phyloP scores from a whole-genome alignment of 2,113 vertebrate genomes.

The Cathartes aura region DNA sequence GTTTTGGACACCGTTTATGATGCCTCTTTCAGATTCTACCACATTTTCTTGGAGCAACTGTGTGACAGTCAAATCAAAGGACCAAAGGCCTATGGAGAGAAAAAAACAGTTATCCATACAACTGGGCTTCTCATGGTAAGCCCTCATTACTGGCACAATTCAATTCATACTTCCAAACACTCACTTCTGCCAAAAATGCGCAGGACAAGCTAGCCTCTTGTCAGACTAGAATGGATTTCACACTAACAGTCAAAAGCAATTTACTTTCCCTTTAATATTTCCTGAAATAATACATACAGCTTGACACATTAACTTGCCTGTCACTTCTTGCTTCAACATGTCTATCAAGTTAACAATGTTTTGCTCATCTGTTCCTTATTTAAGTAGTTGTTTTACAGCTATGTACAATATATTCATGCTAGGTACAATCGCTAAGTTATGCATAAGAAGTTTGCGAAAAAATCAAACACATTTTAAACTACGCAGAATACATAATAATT shows the following conservation, averaged over 20 bases:
- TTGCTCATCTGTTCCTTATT: not conserved
- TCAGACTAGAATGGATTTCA: not conserved
- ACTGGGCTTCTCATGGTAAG: not conserved
- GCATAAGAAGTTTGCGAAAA: not conserved
- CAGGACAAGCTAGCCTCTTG: not conserved
- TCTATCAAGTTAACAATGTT: not conserved
- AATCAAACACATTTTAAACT: not conserved
- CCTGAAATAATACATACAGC: not conserved
- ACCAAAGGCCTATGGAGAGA: slow-evolving; percentile 89
- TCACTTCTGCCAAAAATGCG: not conserved
- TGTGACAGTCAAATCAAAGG: slow-evolving; percentile 97
- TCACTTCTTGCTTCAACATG: not conserved
- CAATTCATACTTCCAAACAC: not conserved
- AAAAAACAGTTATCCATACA: not conserved
- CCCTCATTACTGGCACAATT: not conserved
- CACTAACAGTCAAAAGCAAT: not conserved
- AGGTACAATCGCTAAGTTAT: not conserved
- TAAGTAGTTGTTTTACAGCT: not conserved
- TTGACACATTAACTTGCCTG: not conserved
- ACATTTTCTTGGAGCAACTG: slow-evolving; percentile 98
- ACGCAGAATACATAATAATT: not conserved
- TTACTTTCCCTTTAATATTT: not conserved
- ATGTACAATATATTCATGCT: not conserved
- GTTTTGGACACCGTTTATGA: slow-evolving; percentile 98
- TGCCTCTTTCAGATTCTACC: slow-evolving; percentile 92